phyloP scores from a whole-genome alignment of 1,140 invertebrate species.

The Lamellibrachia luymesi region DNA sequence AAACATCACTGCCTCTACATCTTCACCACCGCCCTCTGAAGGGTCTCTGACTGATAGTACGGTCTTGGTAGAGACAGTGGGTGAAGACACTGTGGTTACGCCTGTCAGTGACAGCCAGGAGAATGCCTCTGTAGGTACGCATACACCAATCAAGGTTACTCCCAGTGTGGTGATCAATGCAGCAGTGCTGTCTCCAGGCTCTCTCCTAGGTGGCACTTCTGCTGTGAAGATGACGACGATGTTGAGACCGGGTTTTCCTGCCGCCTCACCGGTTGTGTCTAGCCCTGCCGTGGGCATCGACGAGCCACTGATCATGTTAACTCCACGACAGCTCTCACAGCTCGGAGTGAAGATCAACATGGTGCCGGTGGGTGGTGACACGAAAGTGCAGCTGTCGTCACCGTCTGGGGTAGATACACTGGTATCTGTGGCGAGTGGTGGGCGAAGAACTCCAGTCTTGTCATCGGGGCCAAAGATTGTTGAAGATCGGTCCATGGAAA shows the following conservation, averaged over 20 bases:
- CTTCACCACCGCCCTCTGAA: neutral
- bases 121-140: neutral
- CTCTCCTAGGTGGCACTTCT: neutral
- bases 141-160: neutral
- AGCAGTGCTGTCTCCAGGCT: neutral
- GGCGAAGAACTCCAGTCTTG: neutral
- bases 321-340: neutral
- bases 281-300: neutral
- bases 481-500: neutral
- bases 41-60: neutral
- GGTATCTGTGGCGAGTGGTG: neutral
- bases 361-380: neutral
- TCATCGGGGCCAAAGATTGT: neutral
- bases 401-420: neutral
- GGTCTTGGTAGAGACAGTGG: neutral
- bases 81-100: neutral
- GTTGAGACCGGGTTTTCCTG: neutral
- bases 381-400: neutral
- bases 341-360: constrained; percentile 2
- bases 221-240: neutral
- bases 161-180: neutral
- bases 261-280: neutral
- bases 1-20: neutral
- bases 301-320: constrained; percentile 3
- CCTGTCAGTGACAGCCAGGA: neutral